Percentiles rank a stretch among this genome's conserved stretches.
These are phyloP conservation scores for Tetragnatha montana DNA, from an alignment of 2,888 invertebrate genomes.

Conservation along the genomic window DNA sequence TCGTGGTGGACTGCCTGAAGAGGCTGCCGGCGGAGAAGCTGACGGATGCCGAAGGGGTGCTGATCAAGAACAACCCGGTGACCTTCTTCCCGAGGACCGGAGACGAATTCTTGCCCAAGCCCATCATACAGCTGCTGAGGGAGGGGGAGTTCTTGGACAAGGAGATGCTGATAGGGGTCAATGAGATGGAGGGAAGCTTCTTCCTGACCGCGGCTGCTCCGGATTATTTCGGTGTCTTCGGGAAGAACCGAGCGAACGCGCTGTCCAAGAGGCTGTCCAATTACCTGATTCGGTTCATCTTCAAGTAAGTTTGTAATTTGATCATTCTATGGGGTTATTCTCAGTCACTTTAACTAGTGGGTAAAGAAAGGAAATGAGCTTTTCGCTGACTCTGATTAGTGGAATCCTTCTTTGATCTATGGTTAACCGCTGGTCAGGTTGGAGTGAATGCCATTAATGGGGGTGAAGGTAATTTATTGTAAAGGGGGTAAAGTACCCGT, in stretches of 20 bases:
- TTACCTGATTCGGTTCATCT: slow-evolving; percentile 22
- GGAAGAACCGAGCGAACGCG: slow-evolving; percentile 5
- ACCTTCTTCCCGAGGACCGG: slow-evolving; percentile 59
- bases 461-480: too few relatives aligned
- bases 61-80: slow-evolving; percentile 50
- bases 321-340: too few relatives aligned
- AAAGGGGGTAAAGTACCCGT: too few relatives aligned
- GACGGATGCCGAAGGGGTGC: slow-evolving; percentile 34
- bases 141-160: slow-evolving; percentile 48
- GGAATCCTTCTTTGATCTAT: too few relatives aligned
- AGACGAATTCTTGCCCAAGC: slow-evolving; percentile 34
- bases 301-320: background rate
- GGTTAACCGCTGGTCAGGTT: too few relatives aligned
- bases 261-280: slow-evolving; percentile 42
- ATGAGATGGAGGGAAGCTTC: slow-evolving; percentile 69
- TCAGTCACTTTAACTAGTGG: too few relatives aligned
- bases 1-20: slow-evolving; percentile 59
- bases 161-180: slow-evolving; percentile 67
- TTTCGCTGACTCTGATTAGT: too few relatives aligned
- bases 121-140: background rate
- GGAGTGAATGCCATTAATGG: too few relatives aligned
- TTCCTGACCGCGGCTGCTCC: slow-evolving; percentile 54
- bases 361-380: too few relatives aligned
- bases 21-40: slow-evolving; percentile 34
- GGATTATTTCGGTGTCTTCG: slow-evolving; percentile 45